These are phyloP conservation scores for Netelia inedita DNA, from an alignment of 2,888 invertebrate genomes.

Conservation along the genomic window DNA sequence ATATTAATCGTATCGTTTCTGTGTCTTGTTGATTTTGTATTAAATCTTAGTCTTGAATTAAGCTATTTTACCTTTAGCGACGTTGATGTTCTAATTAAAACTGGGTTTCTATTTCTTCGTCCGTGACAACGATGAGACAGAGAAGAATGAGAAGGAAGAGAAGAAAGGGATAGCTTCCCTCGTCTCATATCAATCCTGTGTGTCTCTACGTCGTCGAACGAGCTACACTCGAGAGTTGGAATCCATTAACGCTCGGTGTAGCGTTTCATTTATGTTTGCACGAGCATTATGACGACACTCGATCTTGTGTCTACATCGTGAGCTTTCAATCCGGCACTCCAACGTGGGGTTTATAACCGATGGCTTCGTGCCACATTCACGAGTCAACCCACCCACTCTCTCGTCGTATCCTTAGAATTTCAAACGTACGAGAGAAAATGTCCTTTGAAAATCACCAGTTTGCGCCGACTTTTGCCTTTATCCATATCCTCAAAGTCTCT, in stretches of 20 bases:
- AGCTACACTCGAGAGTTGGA: slow-evolving; percentile 74
- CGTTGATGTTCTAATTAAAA: no score
- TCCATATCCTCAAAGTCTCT: no score
- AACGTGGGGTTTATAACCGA: slow-evolving; percentile 5
- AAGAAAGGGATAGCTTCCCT: neutral
- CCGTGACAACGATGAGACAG: neutral
- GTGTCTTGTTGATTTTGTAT: no score
- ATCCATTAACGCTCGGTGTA: slow-evolving; percentile 83
- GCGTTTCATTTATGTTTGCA: slow-evolving; percentile 83
- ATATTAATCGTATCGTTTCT: no score
- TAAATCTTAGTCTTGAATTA: no score
- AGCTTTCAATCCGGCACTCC: slow-evolving; percentile 68
- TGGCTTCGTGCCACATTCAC: slow-evolving; percentile 48
- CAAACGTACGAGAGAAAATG: slow-evolving; percentile 4
- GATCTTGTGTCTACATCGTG: slow-evolving; percentile 78
- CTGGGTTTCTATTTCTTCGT: neutral
- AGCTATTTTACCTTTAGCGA: no score
- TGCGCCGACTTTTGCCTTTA: no score
- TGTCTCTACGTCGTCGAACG: slow-evolving; percentile 52
- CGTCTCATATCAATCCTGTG: slow-evolving; percentile 69
- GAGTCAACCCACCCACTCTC: slow-evolving; percentile 18
- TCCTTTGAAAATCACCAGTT: neutral
- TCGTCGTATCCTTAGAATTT: slow-evolving; percentile 18
- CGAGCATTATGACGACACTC: slow-evolving; percentile 82
- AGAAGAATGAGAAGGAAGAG: neutral